Evolutionary conservation across 2,888 invertebrate genomes (phyloP).

Genomic region (Andrena marginata): DNA sequence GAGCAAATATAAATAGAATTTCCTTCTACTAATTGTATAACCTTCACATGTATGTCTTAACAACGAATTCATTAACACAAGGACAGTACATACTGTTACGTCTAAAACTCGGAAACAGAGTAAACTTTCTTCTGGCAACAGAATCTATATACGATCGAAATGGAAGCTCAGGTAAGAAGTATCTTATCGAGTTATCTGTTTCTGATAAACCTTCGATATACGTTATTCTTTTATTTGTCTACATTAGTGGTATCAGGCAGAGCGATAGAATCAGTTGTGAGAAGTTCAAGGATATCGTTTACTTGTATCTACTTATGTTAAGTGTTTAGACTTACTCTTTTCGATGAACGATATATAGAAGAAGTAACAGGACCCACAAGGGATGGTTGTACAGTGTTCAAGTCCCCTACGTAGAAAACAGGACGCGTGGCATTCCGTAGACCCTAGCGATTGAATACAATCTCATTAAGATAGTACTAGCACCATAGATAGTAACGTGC

Average conservation of each 20-base stretch:
- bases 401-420: constrained; percentile 84
- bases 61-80: background rate
- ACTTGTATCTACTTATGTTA: background rate
- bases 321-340: constrained; percentile 76
- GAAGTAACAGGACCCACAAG: constrained; percentile 78
- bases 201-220: constrained; percentile 23
- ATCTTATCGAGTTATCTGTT: background rate
- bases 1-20: background rate
- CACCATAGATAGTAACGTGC: background rate
- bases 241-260: background rate
- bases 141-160: background rate
- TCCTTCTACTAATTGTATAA: constrained; percentile 14
- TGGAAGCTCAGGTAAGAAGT: background rate
- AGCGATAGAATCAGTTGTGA: background rate
- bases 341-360: constrained; percentile 81
- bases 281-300: background rate
- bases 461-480: background rate
- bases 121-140: constrained; percentile 2
- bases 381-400: constrained; percentile 77
- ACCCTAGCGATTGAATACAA: constrained; percentile 72
- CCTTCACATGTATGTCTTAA: background rate
- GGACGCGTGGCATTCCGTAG: constrained; percentile 83
- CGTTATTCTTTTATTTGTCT: background rate
- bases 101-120: background rate
- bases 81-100: background rate